Conservation (phyloP, 2,888 invertebrate species). For the Ditylenchus weischeri region DNA sequence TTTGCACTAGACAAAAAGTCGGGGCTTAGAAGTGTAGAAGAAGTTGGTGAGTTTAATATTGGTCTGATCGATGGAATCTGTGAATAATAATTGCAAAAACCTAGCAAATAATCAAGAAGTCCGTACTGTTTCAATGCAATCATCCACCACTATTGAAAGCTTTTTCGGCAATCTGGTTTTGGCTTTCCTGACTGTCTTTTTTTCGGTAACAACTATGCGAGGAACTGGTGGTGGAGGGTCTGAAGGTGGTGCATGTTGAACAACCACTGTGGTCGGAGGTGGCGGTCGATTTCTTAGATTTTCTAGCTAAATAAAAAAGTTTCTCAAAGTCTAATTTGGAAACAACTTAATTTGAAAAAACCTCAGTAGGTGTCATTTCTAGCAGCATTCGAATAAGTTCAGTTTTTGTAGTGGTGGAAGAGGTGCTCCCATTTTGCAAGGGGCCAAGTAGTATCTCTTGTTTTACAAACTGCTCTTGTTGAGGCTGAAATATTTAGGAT, state of each 20-base stretch:
- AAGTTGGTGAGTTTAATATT: slow-evolving; percentile 1
- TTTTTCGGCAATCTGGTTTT: background rate
- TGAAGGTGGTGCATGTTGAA: slow-evolving; percentile 9
- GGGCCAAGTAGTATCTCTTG: slow-evolving; percentile 10
- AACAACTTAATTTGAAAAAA: too few species aligned
- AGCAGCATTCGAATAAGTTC: slow-evolving; percentile 40
- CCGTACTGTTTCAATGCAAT: background rate
- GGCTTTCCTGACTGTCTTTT: slow-evolving; percentile 1
- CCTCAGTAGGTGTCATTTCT: slow-evolving; percentile 35
- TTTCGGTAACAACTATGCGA: background rate
- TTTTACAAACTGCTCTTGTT: slow-evolving; percentile 11
- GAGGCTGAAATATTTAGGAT: background rate
- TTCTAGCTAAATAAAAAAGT: background rate
- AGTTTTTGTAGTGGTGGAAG: slow-evolving; percentile 38
- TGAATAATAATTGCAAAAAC: too few species aligned
- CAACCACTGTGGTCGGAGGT: slow-evolving; percentile 1
- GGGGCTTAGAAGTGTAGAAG: background rate
- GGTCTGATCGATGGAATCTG: background rate
- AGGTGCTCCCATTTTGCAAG: slow-evolving; percentile 1
- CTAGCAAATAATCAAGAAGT: too few species aligned
- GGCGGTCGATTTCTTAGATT: slow-evolving; percentile 4
- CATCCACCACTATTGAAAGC: slow-evolving; percentile 7
- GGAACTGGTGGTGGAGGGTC: background rate
- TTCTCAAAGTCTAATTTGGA: background rate
- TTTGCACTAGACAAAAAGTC: slow-evolving; percentile 2